A percentile compares a stretch with the other conserved stretches of the same genome.
Conservation (phyloP, 1,140 invertebrate species). For the Apis florea region DNA sequence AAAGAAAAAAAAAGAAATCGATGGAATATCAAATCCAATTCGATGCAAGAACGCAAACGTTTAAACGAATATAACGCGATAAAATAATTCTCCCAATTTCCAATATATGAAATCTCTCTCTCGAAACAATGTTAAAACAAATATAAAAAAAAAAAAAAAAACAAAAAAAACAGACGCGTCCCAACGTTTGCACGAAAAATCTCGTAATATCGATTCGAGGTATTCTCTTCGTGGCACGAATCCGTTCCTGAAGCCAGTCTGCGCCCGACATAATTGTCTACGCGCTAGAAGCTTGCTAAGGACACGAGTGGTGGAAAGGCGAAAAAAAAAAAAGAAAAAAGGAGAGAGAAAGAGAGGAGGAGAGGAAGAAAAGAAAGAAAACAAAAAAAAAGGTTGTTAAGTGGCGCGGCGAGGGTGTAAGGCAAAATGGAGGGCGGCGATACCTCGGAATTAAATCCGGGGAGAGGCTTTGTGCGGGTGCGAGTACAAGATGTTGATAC, state of each 20-base stretch:
- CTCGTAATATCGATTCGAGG: neutral
- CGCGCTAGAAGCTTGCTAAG: conserved; percentile 26
- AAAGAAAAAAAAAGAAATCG: too few relatives aligned
- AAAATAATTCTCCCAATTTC: too few relatives aligned
- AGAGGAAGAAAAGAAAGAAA: neutral
- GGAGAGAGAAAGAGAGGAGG: neutral
- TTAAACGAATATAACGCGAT: too few relatives aligned
- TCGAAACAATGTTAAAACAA: too few relatives aligned
- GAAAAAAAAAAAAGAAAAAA: neutral
- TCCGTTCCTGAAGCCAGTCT: conserved; percentile 32
- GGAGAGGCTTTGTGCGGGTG: conserved; percentile 19
- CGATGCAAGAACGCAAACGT: too few relatives aligned
- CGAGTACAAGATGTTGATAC: conserved; percentile 36
- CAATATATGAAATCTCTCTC: too few relatives aligned
- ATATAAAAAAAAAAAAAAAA: too few relatives aligned
- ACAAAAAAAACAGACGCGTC: too few relatives aligned
- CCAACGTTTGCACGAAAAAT: neutral
- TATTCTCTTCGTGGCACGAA: neutral
- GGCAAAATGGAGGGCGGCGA: conserved; percentile 36
- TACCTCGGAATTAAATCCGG: conserved; percentile 47
- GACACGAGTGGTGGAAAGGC: conserved; percentile 5
- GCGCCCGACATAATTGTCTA: conserved; percentile 47
- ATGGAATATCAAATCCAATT: too few relatives aligned
- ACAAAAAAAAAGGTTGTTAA: conserved; percentile 41
- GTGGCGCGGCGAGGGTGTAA: conserved; percentile 42